phyloP scores from a whole-genome alignment of 2,888 invertebrate genomes.

The Ptychoptera albimana region DNA sequence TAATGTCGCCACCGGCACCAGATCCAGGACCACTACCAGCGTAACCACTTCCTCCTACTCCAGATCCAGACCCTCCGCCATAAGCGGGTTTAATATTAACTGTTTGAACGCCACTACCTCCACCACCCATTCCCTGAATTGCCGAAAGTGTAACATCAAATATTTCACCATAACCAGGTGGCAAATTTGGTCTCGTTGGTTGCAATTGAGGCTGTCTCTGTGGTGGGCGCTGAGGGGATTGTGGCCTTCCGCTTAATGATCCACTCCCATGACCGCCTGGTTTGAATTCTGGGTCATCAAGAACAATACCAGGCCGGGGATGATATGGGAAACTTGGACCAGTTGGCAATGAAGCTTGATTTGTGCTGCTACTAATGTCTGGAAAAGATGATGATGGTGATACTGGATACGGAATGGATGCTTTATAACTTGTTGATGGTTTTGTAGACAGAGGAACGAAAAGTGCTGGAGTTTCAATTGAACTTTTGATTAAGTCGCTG shows the following conservation, averaged over 20 bases:
- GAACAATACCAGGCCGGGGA: slow-evolving; percentile 69
- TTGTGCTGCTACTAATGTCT: too few relatives aligned
- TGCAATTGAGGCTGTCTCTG: slow-evolving; percentile 25
- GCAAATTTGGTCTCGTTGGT: slow-evolving; percentile 29
- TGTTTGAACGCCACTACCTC: slow-evolving; percentile 29
- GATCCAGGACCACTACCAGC: slow-evolving; percentile 26
- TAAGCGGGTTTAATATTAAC: slow-evolving; percentile 28
- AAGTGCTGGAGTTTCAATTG: too few relatives aligned
- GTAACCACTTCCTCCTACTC: slow-evolving; percentile 18
- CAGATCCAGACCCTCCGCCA: slow-evolving; percentile 29
- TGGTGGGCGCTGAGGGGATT: slow-evolving; percentile 15
- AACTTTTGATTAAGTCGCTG: too few relatives aligned
- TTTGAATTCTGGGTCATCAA: slow-evolving; percentile 70
- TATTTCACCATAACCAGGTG: slow-evolving; percentile 55
- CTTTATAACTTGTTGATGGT: too few relatives aligned
- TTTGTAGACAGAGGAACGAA: too few relatives aligned
- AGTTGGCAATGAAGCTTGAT: too few relatives aligned
- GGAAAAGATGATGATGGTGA: too few relatives aligned
- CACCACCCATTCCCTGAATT: slow-evolving; percentile 64
- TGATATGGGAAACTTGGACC: slow-evolving; percentile 33
- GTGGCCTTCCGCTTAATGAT: slow-evolving; percentile 21
- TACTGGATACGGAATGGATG: too few relatives aligned
- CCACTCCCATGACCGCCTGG: slow-evolving; percentile 37
- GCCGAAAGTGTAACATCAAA: slow-evolving; percentile 82
- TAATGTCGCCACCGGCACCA: slow-evolving; percentile 41